phyloP scores from a whole-genome alignment of 2,888 invertebrate species.

The Callinectes sapidus region DNA sequence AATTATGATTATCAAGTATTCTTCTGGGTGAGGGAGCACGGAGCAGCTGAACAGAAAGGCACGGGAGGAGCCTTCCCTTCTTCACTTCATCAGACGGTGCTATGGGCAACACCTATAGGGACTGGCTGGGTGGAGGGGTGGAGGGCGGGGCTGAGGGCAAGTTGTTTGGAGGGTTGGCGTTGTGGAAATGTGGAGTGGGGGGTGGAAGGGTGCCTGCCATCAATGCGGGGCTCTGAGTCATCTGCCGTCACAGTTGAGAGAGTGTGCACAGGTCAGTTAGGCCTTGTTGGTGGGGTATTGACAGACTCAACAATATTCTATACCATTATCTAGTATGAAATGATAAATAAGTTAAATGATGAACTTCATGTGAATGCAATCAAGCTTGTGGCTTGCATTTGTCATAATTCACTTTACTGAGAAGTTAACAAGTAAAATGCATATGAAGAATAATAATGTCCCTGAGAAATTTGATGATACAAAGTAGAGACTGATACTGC shows the following conservation, averaged over 20 bases:
- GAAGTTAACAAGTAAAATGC: background rate
- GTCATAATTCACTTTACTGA: background rate
- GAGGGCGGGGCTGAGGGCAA: background rate
- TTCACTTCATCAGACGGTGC: background rate
- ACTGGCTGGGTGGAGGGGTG: background rate
- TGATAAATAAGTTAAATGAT: background rate
- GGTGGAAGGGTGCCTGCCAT: background rate
- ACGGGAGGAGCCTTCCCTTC: background rate
- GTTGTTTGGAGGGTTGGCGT: background rate
- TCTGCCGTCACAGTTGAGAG: slow-evolving; percentile 22
- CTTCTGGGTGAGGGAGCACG: background rate
- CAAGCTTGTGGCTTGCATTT: background rate
- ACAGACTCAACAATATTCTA: background rate
- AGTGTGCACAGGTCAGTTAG: background rate
- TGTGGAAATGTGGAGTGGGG: background rate
- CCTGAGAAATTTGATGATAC: background rate
- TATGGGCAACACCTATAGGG: background rate
- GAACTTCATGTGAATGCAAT: background rate
- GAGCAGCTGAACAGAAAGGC: background rate
- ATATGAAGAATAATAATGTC: background rate
- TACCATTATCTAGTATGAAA: background rate
- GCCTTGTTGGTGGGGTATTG: slow-evolving; percentile 2
- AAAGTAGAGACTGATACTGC: too few species aligned
- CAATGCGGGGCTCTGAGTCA: slow-evolving; percentile 7
- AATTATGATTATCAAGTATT: background rate